These are phyloP conservation scores for Grammomys surdaster DNA, from an alignment of 2,113 vertebrate genomes.

Conservation along the genomic window DNA sequence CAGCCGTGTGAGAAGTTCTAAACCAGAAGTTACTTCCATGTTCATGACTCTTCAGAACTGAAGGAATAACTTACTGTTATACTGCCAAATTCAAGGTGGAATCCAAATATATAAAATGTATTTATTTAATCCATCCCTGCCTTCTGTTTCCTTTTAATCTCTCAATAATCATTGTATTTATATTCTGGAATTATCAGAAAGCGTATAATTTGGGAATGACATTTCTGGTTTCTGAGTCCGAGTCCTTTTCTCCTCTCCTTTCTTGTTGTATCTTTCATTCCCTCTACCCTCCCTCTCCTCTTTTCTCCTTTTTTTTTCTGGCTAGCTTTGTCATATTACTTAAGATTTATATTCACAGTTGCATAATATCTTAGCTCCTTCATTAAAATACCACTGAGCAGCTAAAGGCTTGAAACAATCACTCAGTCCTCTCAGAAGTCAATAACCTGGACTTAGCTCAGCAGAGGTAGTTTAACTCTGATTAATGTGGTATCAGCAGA, in stretches of 20 bases:
- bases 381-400: background rate
- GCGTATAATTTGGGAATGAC: background rate
- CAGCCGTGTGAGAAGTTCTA: background rate
- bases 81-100: background rate
- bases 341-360: background rate
- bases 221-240: background rate
- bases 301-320: too few relatives aligned
- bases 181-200: background rate
- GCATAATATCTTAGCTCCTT: background rate
- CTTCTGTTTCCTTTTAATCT: background rate
- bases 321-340: background rate
- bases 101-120: background rate
- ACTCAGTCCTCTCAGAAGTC: background rate
- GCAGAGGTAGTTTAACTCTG: background rate
- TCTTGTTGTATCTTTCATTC: too few relatives aligned
- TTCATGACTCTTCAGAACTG: background rate
- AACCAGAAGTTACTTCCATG: background rate
- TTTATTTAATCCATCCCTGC: background rate
- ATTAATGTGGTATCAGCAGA: background rate
- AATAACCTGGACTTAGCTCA: background rate
- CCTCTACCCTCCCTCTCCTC: too few relatives aligned
- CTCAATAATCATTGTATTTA: background rate
- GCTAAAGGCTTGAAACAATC: background rate
- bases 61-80: background rate
- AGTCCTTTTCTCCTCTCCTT: background rate